Evolutionary conservation across 1,140 invertebrate species (phyloP), one percentile per base, ranked within the genome.

Genomic region (Drosophila nasuta): DNA sequence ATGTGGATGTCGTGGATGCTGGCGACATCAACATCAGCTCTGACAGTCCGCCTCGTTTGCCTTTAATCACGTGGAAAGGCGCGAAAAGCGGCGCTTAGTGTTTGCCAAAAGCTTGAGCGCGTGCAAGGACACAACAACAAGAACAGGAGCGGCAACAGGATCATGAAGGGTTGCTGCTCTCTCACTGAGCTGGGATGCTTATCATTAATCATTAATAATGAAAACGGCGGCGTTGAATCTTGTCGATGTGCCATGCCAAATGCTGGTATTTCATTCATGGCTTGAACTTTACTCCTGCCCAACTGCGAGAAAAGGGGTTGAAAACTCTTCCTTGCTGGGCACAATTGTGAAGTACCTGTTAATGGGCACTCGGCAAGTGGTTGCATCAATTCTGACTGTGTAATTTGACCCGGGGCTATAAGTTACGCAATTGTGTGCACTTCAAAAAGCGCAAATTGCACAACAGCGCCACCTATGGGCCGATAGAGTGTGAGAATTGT

Each of bases 201-300:
- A 91, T 91, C 88, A 91, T 91, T 91, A 91, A 91, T 91, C 88
- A 91, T 91, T 91, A 88, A 91, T 91, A 91, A 91, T 91, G 83
- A 91, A 91, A 90, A 88, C 81, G 85, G 33, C 81, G 85, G 83
- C 86, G 85, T 89, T 88, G 88, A 88, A 89, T 88, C 85, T 89
- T 85, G 70, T 81, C 83, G 76, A 87, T 87, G 78, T 91, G 76
- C 79, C 81, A 91, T 88, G 77, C 88, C 88, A 91, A 91, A 91
- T 91, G 88, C 88, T 91, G 88, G 88, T 91, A 91, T 91, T 91
- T 74, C 78, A 76, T 89, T 79, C 81, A 71, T 73, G 49, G 13
- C n/a, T 11, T 20, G 4, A 33, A 38, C 7, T 6, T 6, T 28
- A 52, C 33, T 56, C 41, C 38, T 13, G 13, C 11, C 10, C n/a